Evolutionary conservation across 2,797 vertebrate species (phyloP).

Genomic region (Catamblyrhynchus diadema): DNA sequence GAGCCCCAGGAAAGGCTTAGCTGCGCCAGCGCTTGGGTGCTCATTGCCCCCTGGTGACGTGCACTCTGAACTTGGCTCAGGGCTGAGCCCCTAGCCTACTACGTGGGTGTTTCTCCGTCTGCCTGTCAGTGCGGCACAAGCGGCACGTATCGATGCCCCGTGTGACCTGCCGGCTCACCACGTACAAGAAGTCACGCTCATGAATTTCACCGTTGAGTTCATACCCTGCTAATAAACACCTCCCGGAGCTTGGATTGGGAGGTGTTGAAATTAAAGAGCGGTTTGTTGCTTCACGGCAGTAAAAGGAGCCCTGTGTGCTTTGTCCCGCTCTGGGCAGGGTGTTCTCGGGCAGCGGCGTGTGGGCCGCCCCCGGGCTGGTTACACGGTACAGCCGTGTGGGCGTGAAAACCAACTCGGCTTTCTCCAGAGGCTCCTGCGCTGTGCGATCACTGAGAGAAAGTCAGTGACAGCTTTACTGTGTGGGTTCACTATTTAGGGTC

Average conservation of each 20-base stretch:
- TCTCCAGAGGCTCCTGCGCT: background rate
- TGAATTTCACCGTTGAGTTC: background rate
- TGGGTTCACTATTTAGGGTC: background rate
- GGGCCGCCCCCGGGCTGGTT: background rate
- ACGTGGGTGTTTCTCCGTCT: background rate
- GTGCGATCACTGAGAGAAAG: background rate
- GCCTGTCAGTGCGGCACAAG: rapidly evolving
- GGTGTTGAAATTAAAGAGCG: background rate
- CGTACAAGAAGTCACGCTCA: rapidly evolving
- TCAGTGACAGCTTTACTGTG: background rate
- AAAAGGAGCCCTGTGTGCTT: background rate
- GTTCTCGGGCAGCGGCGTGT: rapidly evolving
- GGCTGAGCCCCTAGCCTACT: background rate
- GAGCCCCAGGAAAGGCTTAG: rapidly evolving
- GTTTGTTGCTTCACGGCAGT: background rate
- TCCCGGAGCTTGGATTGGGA: background rate
- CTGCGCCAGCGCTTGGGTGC: rapidly evolving
- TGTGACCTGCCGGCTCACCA: background rate
- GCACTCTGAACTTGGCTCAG: rapidly evolving
- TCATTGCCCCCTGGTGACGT: rapidly evolving
- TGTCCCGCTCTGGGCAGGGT: background rate
- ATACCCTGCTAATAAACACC: background rate
- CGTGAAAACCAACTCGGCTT: background rate
- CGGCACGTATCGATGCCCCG: rapidly evolving
- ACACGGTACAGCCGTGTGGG: background rate